These are phyloP conservation scores for Hemicrepidius hirtus DNA, from an alignment of 2,888 invertebrate species.

Conservation along the genomic window DNA sequence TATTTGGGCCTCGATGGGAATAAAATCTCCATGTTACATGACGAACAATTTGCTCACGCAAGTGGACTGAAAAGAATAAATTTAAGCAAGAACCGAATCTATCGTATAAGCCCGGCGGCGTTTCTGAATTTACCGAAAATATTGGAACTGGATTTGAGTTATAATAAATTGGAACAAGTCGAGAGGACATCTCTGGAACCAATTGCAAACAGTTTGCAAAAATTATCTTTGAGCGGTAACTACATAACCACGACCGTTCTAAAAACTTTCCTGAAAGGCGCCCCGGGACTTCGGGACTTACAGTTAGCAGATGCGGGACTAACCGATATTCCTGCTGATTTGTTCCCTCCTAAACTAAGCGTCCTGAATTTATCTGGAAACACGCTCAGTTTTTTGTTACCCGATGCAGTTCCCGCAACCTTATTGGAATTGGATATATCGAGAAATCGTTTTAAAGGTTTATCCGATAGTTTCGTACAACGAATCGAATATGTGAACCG, in stretches of 20 bases:
- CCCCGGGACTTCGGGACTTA: conserved; percentile 75
- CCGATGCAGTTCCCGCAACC: conserved; percentile 74
- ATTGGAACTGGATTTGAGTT: conserved; percentile 82
- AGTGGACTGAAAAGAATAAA: conserved; percentile 74
- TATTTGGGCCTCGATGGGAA: conserved; percentile 83
- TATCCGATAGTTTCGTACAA: conserved; percentile 74
- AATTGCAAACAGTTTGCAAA: conserved; percentile 76
- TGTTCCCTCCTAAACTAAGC: conserved; percentile 75
- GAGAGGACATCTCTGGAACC: conserved; percentile 76
- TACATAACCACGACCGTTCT: conserved; percentile 75
- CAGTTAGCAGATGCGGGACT: conserved; percentile 77
- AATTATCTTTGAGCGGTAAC: conserved; percentile 83
- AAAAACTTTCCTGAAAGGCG: conserved; percentile 73
- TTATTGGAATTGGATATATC: conserved; percentile 82
- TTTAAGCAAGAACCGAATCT: conserved; percentile 82
- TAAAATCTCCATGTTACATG: conserved; percentile 81
- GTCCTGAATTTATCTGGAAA: conserved; percentile 84
- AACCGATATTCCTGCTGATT: conserved; percentile 74
- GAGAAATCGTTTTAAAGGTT: conserved; percentile 80
- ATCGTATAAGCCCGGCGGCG: conserved; percentile 81
- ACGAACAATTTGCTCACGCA: conserved; percentile 78
- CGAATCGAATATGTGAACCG: conserved; percentile 61
- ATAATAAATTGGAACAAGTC: conserved; percentile 82
- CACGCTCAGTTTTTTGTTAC: conserved; percentile 76
- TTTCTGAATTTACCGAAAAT: conserved; percentile 82